Base-by-base conservation (phyloP, 2,888 invertebrate genomes). In the Alitta virens region DNA sequence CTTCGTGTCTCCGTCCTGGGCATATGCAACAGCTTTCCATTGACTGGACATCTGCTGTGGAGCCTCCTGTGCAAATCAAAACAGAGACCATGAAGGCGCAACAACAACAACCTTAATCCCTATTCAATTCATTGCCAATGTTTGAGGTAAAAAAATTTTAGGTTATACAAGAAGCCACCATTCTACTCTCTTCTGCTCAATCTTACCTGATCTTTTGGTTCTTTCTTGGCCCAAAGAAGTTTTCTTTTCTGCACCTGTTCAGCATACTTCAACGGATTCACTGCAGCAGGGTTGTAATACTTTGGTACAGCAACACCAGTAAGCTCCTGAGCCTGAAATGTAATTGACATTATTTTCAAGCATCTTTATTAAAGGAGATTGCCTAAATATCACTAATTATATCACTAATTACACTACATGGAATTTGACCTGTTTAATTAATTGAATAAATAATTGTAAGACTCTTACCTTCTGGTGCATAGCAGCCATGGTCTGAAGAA, bases 1-100 rank as follows among this genome's bases (percentile, higher is more conserved):
- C 82, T 90, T 91, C 66, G 94, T 95, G 82, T 95, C 95, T 24
- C 89, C 87, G 83, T 96, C 95, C 79, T 93, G 91, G 0, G 91
- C 89, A 83, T 96, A 94, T 26, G 90, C 89, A 0, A 94, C 90
- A 0, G 69, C 71, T 56, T 75, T 71, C 79, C 79, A 79, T 64
- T 77, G 75, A 12, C 42, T 53, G 2, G 52, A 18, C 27, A 23
- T 25, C 16, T 33, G 38, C 9, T 50, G 33, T 12, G 43, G 12
- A 14, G 52, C 54, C 9, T 24, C 26, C 54, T 63, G 46, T 63
- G 58, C 43, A 58, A 42, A 46, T 14, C 23, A 16, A 42, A 3
- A 42, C 7, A 2, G 50, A 25, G 33, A 33, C 7, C 33, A n/a
- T n/a, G n/a, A n/a, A n/a, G n/a, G n/a, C n/a, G n/a, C n/a, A n/a